phyloP scores from a whole-genome alignment of 2,797 vertebrate species.

The Knipowitschia caucasica region DNA sequence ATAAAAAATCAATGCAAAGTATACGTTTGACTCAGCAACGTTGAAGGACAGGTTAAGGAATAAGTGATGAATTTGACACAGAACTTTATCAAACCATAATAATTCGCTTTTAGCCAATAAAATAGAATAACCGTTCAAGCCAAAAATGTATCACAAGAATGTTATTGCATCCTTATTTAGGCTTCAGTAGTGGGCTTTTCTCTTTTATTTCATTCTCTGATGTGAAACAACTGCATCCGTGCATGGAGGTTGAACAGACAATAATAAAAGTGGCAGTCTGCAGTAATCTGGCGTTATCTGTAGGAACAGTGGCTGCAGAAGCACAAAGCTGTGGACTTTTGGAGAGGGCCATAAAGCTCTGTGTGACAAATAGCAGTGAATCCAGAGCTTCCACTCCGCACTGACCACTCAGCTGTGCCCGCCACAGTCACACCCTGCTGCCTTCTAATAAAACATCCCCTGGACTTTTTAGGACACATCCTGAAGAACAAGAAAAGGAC shows the following conservation, averaged over 20 bases:
- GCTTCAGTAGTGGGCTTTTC: neutral
- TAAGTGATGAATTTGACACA: neutral
- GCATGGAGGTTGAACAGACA: neutral
- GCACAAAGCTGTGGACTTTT: neutral
- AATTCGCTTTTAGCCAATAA: too few species aligned
- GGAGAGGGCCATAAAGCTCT: neutral
- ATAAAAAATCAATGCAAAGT: neutral
- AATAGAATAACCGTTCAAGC: neutral
- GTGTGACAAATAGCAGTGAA: slow-evolving; percentile 1
- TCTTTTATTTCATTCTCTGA: neutral
- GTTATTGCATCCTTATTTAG: neutral
- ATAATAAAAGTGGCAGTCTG: neutral
- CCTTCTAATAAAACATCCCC: neutral
- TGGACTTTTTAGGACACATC: slow-evolving; percentile 2
- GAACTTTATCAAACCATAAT: too few species aligned
- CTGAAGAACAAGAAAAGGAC: neutral
- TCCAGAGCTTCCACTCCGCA: neutral
- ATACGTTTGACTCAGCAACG: neutral
- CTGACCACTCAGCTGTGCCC: neutral
- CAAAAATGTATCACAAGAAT: neutral
- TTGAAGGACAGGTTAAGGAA: neutral
- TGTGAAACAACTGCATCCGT: neutral
- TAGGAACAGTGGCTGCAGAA: neutral
- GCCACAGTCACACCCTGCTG: neutral
- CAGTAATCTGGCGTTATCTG: neutral